Evolutionary conservation across 2,113 vertebrate species (phyloP).

Genomic region (Crocuta crocuta): DNA sequence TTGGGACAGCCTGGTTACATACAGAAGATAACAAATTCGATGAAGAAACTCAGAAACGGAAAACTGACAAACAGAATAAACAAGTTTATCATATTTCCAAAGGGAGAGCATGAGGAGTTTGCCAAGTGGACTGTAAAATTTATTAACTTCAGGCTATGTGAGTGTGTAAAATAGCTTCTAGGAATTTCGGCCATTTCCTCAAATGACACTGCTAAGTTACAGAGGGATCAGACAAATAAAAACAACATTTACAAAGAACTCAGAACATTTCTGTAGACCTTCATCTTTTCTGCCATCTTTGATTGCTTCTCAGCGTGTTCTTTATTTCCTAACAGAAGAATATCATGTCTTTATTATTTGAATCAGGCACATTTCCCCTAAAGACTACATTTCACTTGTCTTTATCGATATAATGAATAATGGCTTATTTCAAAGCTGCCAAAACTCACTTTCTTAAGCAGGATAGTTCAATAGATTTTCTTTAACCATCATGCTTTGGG

Average conservation of each 20-base stretch:
- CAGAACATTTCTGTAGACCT: conserved; percentile 63
- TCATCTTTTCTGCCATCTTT: conserved; percentile 65
- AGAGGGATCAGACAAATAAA: conserved; percentile 70
- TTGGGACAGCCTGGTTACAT: conserved; percentile 80
- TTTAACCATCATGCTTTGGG: not conserved
- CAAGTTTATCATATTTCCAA: conserved; percentile 85
- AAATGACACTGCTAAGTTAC: conserved; percentile 73
- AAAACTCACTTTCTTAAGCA: conserved; percentile 40
- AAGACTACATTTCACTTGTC: conserved; percentile 74
- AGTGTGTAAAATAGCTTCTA: conserved; percentile 75
- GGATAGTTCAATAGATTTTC: not conserved
- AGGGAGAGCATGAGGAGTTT: conserved; percentile 75
- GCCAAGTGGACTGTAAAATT: conserved; percentile 76
- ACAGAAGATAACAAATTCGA: conserved; percentile 83
- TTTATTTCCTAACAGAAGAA: conserved; percentile 81
- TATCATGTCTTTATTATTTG: conserved; percentile 83
- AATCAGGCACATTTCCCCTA: conserved; percentile 81
- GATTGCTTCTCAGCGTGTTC: conserved; percentile 77
- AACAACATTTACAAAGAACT: conserved; percentile 44
- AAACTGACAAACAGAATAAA: conserved; percentile 86
- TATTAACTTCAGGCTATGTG: conserved; percentile 73
- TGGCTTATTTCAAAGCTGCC: conserved; percentile 85
- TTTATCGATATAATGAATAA: conserved; percentile 82
- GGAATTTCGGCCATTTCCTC: conserved; percentile 77
- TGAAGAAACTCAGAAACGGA: conserved; percentile 87